Percentiles rank a stretch among this genome's conserved stretches.
These are phyloP conservation scores for Fissipunctia ypsillon DNA, from an alignment of 2,888 invertebrate genomes.

Conservation along the genomic window DNA sequence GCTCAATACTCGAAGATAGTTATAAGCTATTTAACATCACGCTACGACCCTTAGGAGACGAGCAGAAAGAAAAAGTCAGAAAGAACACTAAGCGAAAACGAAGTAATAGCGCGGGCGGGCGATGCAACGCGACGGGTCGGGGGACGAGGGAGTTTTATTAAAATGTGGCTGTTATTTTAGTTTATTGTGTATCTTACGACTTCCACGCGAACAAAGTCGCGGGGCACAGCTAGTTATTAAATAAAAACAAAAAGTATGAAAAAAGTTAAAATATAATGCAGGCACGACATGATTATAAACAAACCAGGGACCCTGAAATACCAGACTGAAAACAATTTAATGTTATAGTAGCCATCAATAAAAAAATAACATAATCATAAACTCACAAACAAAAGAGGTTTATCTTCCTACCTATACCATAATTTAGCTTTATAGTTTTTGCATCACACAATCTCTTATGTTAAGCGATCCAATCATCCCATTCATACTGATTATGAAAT, in stretches of 20 bases:
- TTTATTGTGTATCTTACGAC: too few relatives aligned
- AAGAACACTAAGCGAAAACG: too few relatives aligned
- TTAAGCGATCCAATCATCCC: conserved; percentile 39
- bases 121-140: too few relatives aligned
- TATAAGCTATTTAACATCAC: too few relatives aligned
- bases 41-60: too few relatives aligned
- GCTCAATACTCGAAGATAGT: too few relatives aligned
- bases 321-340: conserved; percentile 12
- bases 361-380: conserved; percentile 32
- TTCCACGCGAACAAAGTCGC: too few relatives aligned
- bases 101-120: too few relatives aligned
- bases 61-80: too few relatives aligned
- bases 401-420: conserved; percentile 14
- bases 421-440: conserved; percentile 45
- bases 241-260: background rate
- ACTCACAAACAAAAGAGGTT: conserved; percentile 6
- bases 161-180: too few relatives aligned
- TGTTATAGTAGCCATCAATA: conserved; percentile 7
- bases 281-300: background rate
- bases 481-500: conserved; percentile 54
- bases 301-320: conserved; percentile 3
- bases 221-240: too few relatives aligned
- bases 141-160: too few relatives aligned
- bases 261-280: background rate
- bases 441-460: conserved; percentile 58